A percentile compares a stretch with the other conserved stretches of the same genome.
Conservation (phyloP, 2,113 vertebrate species). For the Abramis brama region DNA sequence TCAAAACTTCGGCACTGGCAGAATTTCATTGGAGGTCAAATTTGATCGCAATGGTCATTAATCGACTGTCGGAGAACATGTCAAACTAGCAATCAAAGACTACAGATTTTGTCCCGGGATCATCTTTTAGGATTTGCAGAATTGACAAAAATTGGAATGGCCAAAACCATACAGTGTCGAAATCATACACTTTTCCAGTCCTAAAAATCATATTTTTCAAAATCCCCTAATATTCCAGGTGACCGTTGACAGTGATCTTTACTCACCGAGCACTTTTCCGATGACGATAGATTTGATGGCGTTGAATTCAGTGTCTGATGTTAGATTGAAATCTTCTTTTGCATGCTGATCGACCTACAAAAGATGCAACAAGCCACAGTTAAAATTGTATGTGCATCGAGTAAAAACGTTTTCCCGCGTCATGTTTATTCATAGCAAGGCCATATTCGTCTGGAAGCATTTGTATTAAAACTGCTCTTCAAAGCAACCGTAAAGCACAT, state of each 20-base stretch:
- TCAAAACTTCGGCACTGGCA: no score
- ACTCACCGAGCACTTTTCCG: conserved; percentile 86
- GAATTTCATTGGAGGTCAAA: no score
- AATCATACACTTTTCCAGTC: no score
- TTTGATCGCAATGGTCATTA: no score
- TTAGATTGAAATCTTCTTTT: conserved; percentile 82
- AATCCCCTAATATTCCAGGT: no score
- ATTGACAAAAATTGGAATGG: no score
- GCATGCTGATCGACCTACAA: conserved; percentile 82
- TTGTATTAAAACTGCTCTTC: conserved; percentile 57
- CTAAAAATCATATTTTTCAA: no score
- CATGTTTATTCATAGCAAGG: conserved; percentile 43
- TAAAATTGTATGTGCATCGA: neutral
- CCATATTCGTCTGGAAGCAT: conserved; percentile 45
- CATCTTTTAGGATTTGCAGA: no score
- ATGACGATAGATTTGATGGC: conserved; percentile 82
- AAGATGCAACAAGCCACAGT: neutral
- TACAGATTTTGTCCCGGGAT: no score
- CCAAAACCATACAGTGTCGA: no score
- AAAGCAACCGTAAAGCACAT: conserved; percentile 52
- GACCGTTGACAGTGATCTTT: neutral
- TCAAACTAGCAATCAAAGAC: no score
- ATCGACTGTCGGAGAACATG: no score
- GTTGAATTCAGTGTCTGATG: conserved; percentile 86
- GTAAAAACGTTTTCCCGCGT: conserved; percentile 27